These are phyloP conservation scores for Anastrepha obliqua DNA, from an alignment of 1,140 invertebrate species.

Conservation along the genomic window DNA sequence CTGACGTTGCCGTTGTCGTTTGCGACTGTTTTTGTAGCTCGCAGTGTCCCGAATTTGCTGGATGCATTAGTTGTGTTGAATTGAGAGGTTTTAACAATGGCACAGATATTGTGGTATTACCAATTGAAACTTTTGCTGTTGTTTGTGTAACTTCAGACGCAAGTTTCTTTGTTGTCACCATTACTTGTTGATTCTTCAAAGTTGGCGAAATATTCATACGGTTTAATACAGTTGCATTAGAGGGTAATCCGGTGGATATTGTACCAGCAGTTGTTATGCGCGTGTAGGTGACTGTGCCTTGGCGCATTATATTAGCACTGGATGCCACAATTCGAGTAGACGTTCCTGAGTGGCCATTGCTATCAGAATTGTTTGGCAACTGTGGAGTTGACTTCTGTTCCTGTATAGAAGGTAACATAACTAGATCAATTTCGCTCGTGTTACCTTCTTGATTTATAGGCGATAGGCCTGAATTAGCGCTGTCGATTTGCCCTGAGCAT, in stretches of 20 bases:
- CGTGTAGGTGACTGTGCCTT: background rate
- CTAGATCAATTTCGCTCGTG: constrained; percentile 23
- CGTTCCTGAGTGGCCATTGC: background rate
- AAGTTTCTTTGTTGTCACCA: constrained; percentile 69
- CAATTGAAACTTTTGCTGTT: constrained; percentile 76
- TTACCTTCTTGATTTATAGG: constrained; percentile 19
- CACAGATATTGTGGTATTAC: constrained; percentile 79
- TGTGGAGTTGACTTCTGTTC: background rate
- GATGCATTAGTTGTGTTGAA: constrained; percentile 60
- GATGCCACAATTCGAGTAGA: background rate
- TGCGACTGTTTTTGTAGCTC: constrained; percentile 65
- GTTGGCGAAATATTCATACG: constrained; percentile 15
- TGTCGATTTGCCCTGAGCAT: background rate
- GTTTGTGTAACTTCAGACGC: constrained; percentile 67
- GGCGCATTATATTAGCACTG: constrained; percentile 32
- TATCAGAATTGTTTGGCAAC: background rate
- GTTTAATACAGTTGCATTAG: constrained; percentile 9
- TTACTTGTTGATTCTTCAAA: constrained; percentile 61
- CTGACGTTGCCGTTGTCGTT: constrained; percentile 59
- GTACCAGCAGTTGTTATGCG: constrained; percentile 30
- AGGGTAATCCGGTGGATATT: background rate
- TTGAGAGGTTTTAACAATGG: constrained; percentile 77
- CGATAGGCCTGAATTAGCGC: background rate
- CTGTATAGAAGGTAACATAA: constrained; percentile 33
- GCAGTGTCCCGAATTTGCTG: constrained; percentile 58